Conservation (phyloP, 2,797 vertebrate genomes). For the Parotocinclus haroldoi region DNA sequence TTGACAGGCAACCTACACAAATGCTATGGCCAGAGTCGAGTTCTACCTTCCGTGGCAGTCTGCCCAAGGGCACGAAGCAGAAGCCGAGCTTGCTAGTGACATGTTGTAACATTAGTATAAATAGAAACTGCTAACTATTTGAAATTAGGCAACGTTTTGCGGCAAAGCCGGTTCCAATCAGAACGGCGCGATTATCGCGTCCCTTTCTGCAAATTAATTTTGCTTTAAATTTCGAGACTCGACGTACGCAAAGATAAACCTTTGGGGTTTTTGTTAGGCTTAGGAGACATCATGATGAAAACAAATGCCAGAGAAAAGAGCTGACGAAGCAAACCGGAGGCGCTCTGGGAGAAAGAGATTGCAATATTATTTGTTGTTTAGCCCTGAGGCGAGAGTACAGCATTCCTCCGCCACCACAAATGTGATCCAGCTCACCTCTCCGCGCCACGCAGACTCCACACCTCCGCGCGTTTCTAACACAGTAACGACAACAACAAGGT, state of each 20-base stretch:
- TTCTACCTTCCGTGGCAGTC: slow-evolving; percentile 46
- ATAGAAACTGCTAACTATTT: slow-evolving; percentile 9
- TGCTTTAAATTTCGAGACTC: too few relatives aligned
- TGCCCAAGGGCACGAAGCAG: slow-evolving; percentile 35
- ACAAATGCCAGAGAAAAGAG: slow-evolving; percentile 53
- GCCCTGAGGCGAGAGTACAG: slow-evolving; percentile 30
- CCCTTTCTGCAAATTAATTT: too few relatives aligned
- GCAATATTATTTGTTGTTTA: slow-evolving; percentile 31
- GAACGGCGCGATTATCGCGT: too few relatives aligned
- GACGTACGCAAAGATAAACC: too few relatives aligned
- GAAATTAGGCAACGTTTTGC: slow-evolving; percentile 7
- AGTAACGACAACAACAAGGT: neutral
- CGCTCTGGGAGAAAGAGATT: slow-evolving; percentile 20
- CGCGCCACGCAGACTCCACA: neutral
- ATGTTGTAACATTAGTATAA: neutral
- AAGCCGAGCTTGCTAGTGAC: too few relatives aligned
- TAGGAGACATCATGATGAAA: slow-evolving; percentile 21
- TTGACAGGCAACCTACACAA: slow-evolving; percentile 47
- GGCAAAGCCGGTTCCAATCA: too few relatives aligned
- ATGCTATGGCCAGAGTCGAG: slow-evolving; percentile 52
- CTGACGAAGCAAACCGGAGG: slow-evolving; percentile 62
- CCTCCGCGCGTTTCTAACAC: neutral
- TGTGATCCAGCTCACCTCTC: slow-evolving; percentile 20
- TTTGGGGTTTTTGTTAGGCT: slow-evolving; percentile 7
- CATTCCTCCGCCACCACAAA: neutral